Base-by-base conservation (phyloP, 2,113 vertebrate genomes). In the Penelope pileata region DNA sequence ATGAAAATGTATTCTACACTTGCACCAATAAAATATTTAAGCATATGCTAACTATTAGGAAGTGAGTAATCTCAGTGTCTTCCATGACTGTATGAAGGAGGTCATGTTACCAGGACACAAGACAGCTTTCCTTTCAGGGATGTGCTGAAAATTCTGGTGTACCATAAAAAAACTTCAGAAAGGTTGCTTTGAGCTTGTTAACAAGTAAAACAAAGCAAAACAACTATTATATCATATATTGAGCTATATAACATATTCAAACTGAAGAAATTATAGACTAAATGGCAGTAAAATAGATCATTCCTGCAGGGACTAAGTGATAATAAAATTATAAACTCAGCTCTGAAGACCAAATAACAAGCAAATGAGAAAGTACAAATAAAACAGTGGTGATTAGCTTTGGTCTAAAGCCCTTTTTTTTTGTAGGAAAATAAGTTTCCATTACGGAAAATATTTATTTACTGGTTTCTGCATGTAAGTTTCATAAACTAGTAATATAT, bases 21-120 rank as follows among this genome's bases (percentile, higher is more conserved):
- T 23, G 3, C 5, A 53, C 6, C 40, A 47, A 15, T 3, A 23
- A 59, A 70, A 4, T 23, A 36, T 59, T 78, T 91, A 81, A 48
- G 23, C 16, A 70, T 45, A 67, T 80, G 8, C 7, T 58, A 53
- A 59, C 70, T 63, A 29, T 10, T 54, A 58, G 36, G 60, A 69
- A 45, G 51, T 6, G 8, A 70, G 38, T 19, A 86, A 89, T 56
- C 24, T 12, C 26, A 34, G 26, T 36, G 14, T 34, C 22, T 50
- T 88, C 15, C 38, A 18, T 38, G 15, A 63, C 45, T 69, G 8
- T 48, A n/a, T n/a, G n/a, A 42, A 40, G 12, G 18, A 87, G 32
- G 40, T 27, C 11, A 1, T 32, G 67, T 53, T 26, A 70, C 9
- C 6, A 26, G 10, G 7, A 36, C 22, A 27, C 1, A 19, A 0